Evolutionary conservation across 2,113 vertebrate species (phyloP).

Genomic region (Polypterus senegalus): DNA sequence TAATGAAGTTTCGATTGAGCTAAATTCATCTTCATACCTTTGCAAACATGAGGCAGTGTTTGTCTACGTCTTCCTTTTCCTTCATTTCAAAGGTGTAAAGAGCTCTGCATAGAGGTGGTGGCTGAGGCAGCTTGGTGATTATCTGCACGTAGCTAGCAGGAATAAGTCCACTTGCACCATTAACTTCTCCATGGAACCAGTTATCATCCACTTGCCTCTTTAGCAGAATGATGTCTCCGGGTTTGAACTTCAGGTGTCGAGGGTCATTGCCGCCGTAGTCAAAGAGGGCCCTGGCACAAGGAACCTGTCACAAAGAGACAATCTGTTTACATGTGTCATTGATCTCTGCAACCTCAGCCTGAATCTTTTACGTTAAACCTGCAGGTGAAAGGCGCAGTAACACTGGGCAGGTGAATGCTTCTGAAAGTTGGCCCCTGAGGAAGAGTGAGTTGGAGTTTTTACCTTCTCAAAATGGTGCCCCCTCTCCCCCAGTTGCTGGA

Average conservation of each 20-base stretch:
- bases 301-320: too few species aligned
- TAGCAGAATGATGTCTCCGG: constrained; percentile 51
- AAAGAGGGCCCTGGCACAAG: constrained; percentile 51
- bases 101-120: constrained; percentile 57
- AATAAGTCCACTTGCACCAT: constrained; percentile 44
- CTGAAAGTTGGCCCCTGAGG: too few species aligned
- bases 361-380: too few species aligned
- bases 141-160: constrained; percentile 49
- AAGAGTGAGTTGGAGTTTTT: too few species aligned
- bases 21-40: constrained; percentile 73
- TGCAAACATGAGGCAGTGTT: constrained; percentile 55
- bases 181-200: constrained; percentile 59
- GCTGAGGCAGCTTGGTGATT: constrained; percentile 50
- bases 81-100: constrained; percentile 61
- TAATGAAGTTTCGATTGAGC: too few species aligned
- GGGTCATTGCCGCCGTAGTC: constrained; percentile 51
- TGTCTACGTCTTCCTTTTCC: constrained; percentile 46
- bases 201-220: constrained; percentile 62
- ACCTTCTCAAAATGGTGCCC: too few species aligned
- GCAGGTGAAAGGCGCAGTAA: too few species aligned
- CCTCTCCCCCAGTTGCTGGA: too few species aligned
- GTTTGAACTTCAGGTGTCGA: constrained; percentile 54
- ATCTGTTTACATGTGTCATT: too few species aligned
- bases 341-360: too few species aligned
- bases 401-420: too few species aligned